Conservation (phyloP, 2,888 invertebrate genomes). For the Anthophora plumipes region DNA sequence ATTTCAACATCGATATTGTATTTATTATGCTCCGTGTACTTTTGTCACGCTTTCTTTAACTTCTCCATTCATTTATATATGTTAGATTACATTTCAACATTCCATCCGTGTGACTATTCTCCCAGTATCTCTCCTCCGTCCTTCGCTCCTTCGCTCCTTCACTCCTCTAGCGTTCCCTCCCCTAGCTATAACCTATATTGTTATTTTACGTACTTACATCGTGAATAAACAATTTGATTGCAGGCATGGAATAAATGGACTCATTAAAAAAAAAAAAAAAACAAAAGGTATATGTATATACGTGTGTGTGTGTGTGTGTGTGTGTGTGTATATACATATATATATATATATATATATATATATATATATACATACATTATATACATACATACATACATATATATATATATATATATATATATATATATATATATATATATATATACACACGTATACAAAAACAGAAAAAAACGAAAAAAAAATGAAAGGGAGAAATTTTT, state of each 20-base stretch:
- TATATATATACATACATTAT: too few species aligned
- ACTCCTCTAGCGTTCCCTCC: background rate
- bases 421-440: too few species aligned
- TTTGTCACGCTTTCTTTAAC: background rate
- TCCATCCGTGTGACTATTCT: background rate
- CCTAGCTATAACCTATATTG: background rate
- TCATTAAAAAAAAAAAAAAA: slow-evolving; percentile 75
- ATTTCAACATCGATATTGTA: background rate
- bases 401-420: too few species aligned
- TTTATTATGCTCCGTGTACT: too few species aligned
- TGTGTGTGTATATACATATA: too few species aligned
- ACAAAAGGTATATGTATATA: too few species aligned
- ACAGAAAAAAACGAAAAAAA: background rate
- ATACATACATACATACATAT: too few species aligned
- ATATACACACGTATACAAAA: too few species aligned
- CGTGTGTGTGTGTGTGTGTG: too few species aligned
- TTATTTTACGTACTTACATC: background rate
- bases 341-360: too few species aligned
- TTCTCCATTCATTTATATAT: background rate
- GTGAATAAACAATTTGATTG: slow-evolving; percentile 70
- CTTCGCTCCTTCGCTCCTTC: background rate
- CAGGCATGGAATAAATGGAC: slow-evolving; percentile 87
- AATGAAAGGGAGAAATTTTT: slow-evolving; percentile 57
- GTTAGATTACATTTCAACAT: background rate
- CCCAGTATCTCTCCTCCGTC: background rate